phyloP scores from a whole-genome alignment of 2,888 invertebrate species.

The Tachina fera region DNA sequence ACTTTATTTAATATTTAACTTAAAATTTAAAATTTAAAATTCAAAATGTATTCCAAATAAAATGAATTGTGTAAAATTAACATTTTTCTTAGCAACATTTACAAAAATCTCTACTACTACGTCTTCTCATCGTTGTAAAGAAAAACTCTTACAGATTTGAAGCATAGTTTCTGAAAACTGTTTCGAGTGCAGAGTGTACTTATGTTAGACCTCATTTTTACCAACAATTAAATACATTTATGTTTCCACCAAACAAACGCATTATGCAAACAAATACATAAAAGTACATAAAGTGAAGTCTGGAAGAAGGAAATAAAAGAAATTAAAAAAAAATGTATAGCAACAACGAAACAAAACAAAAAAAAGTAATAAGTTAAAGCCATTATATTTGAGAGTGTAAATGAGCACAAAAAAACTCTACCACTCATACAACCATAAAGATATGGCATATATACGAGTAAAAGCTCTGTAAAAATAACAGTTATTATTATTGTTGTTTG shows the following conservation, averaged over 20 bases:
- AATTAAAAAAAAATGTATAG: conserved; percentile 10
- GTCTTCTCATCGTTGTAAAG: conserved; percentile 20
- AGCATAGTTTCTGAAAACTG: conserved; percentile 54
- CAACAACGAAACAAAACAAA: conserved; percentile 12
- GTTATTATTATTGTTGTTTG: conserved; percentile 18
- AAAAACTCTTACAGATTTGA: conserved; percentile 33
- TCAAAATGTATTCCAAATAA: too few species aligned
- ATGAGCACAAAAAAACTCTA: conserved; percentile 13
- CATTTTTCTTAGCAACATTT: not conserved
- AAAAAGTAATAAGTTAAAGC: conserved; percentile 56
- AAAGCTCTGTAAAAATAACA: conserved; percentile 8
- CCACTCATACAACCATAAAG: not conserved
- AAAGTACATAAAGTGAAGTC: conserved; percentile 51
- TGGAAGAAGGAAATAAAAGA: conserved; percentile 36
- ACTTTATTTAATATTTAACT: too few species aligned
- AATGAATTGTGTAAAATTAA: not conserved
- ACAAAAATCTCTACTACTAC: conserved; percentile 3
- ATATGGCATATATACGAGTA: not conserved
- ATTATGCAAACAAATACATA: conserved; percentile 65
- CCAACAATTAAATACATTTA: conserved; percentile 71
- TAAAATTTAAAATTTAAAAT: too few species aligned
- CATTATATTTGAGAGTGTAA: conserved; percentile 59
- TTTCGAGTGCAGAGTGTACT: conserved; percentile 63
- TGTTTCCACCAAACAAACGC: conserved; percentile 47
- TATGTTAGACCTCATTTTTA: conserved; percentile 70